Conservation (phyloP, 2,113 vertebrate species). For the Nestor notabilis region DNA sequence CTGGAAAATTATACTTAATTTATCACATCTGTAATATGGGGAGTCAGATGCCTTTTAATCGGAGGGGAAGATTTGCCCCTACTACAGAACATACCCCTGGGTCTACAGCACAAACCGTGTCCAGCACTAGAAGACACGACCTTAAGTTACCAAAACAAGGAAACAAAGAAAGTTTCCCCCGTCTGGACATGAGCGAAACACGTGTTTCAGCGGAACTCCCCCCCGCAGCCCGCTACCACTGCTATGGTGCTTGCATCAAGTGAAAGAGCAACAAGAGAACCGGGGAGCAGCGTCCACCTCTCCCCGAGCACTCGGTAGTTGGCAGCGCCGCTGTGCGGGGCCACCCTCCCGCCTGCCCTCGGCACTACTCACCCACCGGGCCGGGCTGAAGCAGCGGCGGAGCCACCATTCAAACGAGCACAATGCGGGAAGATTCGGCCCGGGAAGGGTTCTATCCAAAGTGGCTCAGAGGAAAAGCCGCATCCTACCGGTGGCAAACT, state of each 20-base stretch:
- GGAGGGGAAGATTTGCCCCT: not conserved
- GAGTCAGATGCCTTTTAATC: not conserved
- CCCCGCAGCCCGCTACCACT: not conserved
- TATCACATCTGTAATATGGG: not conserved
- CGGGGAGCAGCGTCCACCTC: not conserved
- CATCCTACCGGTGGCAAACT: not conserved
- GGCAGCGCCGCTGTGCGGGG: no score
- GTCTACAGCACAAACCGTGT: not conserved
- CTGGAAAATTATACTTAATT: not conserved
- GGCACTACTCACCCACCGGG: accelerated
- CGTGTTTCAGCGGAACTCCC: not conserved
- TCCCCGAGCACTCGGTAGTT: not conserved
- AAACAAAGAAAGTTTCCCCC: not conserved
- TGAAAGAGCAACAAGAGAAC: not conserved
- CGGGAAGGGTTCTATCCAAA: no score
- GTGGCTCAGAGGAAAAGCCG: not conserved
- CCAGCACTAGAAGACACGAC: not conserved
- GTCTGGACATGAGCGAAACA: accelerated
- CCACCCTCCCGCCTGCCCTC: not conserved
- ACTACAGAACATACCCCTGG: accelerated
- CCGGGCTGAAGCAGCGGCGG: not conserved
- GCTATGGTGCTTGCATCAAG: not conserved
- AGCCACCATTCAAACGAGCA: not conserved
- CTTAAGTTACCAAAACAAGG: not conserved
- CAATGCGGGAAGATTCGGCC: no score